Conservation (phyloP, 2,113 vertebrate genomes). For the Silurus glanis region DNA sequence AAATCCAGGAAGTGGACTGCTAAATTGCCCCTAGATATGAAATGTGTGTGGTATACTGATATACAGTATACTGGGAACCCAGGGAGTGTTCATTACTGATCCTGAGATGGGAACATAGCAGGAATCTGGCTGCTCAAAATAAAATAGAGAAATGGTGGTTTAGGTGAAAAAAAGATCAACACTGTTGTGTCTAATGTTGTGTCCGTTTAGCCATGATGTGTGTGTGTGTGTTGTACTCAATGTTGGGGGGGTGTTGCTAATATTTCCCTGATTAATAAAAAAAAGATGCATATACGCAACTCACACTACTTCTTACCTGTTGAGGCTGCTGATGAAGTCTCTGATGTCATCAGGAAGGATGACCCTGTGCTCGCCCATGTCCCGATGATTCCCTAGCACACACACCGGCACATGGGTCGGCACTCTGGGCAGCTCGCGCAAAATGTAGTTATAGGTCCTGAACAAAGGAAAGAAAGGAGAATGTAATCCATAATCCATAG, state of each 20-base stretch:
- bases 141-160: background rate
- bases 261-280: background rate
- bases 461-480: background rate
- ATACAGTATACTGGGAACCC: too few relatives aligned
- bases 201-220: too few relatives aligned
- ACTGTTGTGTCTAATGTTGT: background rate
- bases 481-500: too few relatives aligned
- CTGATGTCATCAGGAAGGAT: conserved; percentile 89
- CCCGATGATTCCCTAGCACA: conserved; percentile 92
- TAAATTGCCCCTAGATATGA: too few relatives aligned
- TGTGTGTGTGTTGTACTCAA: background rate
- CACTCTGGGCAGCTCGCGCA: conserved; percentile 93
- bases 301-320: conserved; percentile 76
- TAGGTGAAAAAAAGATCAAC: background rate
- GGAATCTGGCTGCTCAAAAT: background rate
- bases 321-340: conserved; percentile 83
- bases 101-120: too few relatives aligned
- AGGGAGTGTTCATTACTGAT: too few relatives aligned
- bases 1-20: too few relatives aligned
- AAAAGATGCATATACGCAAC: background rate
- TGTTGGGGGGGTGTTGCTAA: too few relatives aligned
- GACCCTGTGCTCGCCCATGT: conserved; percentile 97
- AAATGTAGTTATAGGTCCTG: conserved; percentile 96
- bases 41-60: too few relatives aligned
- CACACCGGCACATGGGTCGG: conserved; percentile 93